Evolutionary conservation across 1,140 invertebrate genomes (phyloP).

Genomic region (Druon quercuslanigerum): DNA sequence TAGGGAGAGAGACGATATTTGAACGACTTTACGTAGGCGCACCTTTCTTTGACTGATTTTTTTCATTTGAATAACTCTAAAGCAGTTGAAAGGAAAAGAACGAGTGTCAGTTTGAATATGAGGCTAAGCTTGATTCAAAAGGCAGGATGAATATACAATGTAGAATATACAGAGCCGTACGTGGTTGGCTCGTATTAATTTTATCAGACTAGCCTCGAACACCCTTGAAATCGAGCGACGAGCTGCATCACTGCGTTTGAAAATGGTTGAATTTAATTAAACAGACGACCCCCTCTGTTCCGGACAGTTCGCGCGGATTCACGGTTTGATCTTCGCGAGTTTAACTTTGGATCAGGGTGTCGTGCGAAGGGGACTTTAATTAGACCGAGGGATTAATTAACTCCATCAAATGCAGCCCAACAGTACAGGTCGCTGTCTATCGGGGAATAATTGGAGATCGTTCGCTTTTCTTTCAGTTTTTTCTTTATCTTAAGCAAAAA

Average conservation of each 20-base stretch:
- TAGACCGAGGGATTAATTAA: constrained; percentile 67
- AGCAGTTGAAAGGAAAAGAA: no score
- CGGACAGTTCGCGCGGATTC: constrained; percentile 62
- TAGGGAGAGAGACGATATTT: no score
- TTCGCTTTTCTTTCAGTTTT: constrained; percentile 35
- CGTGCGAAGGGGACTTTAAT: constrained; percentile 70
- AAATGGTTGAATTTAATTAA: constrained; percentile 74
- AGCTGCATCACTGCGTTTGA: constrained; percentile 55
- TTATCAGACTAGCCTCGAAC: constrained; percentile 52
- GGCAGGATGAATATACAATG: no score
- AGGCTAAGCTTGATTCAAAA: no score
- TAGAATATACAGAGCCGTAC: not conserved
- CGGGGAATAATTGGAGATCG: constrained; percentile 44
- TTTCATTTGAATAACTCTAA: no score
- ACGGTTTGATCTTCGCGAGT: constrained; percentile 68
- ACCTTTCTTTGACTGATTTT: no score
- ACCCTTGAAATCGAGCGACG: constrained; percentile 40
- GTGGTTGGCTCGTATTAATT: constrained; percentile 57
- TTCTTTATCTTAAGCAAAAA: no score
- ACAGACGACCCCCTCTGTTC: constrained; percentile 49
- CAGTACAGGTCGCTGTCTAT: constrained; percentile 28
- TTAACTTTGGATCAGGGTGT: constrained; percentile 53
- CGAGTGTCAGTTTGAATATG: no score
- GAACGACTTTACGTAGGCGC: no score
- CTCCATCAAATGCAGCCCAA: constrained; percentile 48